Evolutionary conservation across 1,140 invertebrate genomes (phyloP).

Genomic region (Venturia canescens): DNA sequence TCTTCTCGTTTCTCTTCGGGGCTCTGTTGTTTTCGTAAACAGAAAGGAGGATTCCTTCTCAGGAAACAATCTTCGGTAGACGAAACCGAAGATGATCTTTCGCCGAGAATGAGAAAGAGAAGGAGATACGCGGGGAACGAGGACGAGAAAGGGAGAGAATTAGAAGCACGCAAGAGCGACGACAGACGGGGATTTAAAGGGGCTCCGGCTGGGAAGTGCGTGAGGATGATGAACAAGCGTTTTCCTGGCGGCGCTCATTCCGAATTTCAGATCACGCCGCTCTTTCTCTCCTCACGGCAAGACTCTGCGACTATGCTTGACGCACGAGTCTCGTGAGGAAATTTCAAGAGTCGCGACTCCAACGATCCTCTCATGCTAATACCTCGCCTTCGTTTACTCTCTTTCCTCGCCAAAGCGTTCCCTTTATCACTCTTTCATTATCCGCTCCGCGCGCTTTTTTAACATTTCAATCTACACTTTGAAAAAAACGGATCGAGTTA

Average conservation of each 20-base stretch:
- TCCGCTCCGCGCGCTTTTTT: too few species aligned
- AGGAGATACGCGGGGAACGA: neutral
- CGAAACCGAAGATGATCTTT: slow-evolving; percentile 2
- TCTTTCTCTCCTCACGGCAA: slow-evolving; percentile 13
- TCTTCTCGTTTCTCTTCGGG: neutral
- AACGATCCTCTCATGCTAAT: neutral
- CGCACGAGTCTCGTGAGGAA: neutral
- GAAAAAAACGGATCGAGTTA: too few species aligned
- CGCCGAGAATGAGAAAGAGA: neutral
- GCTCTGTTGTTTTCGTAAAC: slow-evolving; percentile 12
- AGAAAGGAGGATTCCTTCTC: neutral
- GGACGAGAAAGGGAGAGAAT: slow-evolving; percentile 42
- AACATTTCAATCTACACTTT: too few species aligned
- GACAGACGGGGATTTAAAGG: slow-evolving; percentile 31
- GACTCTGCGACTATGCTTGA: neutral
- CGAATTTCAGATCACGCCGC: slow-evolving; percentile 51
- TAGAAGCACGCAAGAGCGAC: neutral
- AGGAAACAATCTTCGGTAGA: slow-evolving; percentile 9
- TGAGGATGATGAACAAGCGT: slow-evolving; percentile 48
- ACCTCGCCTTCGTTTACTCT: neutral
- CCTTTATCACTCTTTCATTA: too few species aligned
- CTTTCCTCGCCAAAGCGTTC: too few species aligned
- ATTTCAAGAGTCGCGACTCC: neutral
- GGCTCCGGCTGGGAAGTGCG: slow-evolving; percentile 29
- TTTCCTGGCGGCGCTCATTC: slow-evolving; percentile 41